Evolutionary conservation across 2,888 invertebrate species (phyloP).

Genomic region (Salticus scenicus): DNA sequence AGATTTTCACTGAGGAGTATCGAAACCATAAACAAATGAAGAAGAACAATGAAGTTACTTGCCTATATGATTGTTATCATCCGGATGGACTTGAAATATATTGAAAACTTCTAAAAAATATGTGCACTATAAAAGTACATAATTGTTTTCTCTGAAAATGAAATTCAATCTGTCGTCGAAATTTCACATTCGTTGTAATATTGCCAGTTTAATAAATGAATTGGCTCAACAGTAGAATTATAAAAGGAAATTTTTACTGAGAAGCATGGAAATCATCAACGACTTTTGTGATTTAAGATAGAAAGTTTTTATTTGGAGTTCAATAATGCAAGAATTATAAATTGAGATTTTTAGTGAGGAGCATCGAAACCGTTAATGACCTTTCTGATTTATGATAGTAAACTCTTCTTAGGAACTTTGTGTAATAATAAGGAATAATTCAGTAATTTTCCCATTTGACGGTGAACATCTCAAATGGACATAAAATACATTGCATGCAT

Average conservation of each 20-base stretch:
- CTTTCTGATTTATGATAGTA: background rate
- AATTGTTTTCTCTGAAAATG: background rate
- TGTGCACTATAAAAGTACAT: too few relatives aligned
- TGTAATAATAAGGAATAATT: background rate
- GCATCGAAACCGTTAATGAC: slow-evolving; percentile 8
- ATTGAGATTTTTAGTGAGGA: background rate
- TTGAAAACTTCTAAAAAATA: too few relatives aligned
- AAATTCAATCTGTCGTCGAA: background rate
- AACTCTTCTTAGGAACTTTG: background rate
- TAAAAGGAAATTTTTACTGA: too few relatives aligned
- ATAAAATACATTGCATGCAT: background rate
- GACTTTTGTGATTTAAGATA: too few relatives aligned
- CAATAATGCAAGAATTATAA: too few relatives aligned
- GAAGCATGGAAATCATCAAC: too few relatives aligned
- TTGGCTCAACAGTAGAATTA: background rate
- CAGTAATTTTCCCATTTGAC: background rate
- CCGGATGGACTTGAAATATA: too few relatives aligned
- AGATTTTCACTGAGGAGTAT: too few relatives aligned
- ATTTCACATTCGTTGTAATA: background rate
- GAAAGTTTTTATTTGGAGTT: too few relatives aligned
- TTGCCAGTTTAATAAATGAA: background rate
- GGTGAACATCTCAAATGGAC: background rate
- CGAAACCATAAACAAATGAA: too few relatives aligned
- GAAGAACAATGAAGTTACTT: too few relatives aligned
- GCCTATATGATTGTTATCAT: too few relatives aligned